phyloP scores from a whole-genome alignment of 2,113 vertebrate genomes.

The Natator depressus region DNA sequence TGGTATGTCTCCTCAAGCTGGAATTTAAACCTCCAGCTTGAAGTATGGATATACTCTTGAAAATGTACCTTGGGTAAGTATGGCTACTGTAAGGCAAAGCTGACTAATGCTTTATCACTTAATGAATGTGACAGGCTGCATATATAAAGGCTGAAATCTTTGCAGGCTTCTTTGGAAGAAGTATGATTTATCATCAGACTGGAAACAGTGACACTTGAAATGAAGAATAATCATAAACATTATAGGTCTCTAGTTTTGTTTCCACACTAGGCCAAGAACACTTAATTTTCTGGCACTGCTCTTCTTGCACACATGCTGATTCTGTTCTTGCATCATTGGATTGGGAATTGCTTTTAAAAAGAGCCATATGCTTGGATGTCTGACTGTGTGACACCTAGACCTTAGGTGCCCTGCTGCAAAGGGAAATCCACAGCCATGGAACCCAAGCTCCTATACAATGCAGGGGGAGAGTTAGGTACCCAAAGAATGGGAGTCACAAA shows the following conservation, averaged over 20 bases:
- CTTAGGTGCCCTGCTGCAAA: not conserved
- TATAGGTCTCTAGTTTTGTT: not conserved
- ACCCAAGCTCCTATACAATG: not conserved
- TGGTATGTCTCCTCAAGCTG: not conserved
- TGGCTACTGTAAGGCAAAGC: not conserved
- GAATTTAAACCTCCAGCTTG: not conserved
- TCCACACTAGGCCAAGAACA: not conserved
- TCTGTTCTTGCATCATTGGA: not conserved
- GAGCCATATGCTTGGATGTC: not conserved
- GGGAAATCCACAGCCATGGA: not conserved
- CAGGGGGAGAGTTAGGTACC: not conserved
- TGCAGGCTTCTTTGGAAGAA: not conserved
- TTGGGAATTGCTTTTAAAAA: constrained; percentile 20
- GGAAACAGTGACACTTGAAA: not conserved
- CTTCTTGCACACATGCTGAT: not conserved
- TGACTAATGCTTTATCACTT: not conserved
- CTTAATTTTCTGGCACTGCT: not conserved
- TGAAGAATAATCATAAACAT: not conserved
- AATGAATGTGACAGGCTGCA: not conserved
- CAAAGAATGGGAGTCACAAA: too few species aligned
- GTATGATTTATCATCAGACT: not conserved
- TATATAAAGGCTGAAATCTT: not conserved
- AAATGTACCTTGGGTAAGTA: not conserved
- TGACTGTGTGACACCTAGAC: not conserved
- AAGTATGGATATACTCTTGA: not conserved